These are phyloP conservation scores for Amyelois transitella DNA, from an alignment of 1,140 invertebrate genomes.

Conservation along the genomic window DNA sequence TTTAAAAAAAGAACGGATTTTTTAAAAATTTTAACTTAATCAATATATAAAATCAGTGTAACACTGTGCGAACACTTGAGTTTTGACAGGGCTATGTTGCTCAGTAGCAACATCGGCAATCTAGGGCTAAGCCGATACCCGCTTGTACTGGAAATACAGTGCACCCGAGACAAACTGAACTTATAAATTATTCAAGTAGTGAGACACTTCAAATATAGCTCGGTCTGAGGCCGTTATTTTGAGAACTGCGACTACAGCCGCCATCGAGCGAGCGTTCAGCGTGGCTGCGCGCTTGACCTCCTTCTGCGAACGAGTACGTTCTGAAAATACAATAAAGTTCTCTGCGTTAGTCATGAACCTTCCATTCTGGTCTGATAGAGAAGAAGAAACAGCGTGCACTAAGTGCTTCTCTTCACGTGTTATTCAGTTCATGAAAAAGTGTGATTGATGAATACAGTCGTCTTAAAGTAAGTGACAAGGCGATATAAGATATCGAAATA, in stretches of 20 bases:
- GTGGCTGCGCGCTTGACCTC: constrained; percentile 24
- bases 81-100: background rate
- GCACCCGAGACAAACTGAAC: constrained; percentile 48
- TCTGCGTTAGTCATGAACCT: too few relatives aligned
- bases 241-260: constrained; percentile 40
- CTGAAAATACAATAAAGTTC: constrained; percentile 7
- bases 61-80: too few relatives aligned
- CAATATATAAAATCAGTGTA: too few relatives aligned
- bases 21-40: too few relatives aligned
- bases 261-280: constrained; percentile 11
- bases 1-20: too few relatives aligned
- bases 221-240: constrained; percentile 59
- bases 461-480: too few relatives aligned
- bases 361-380: too few relatives aligned
- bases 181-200: constrained; percentile 70
- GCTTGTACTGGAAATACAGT: constrained; percentile 54
- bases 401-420: too few relatives aligned
- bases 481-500: too few relatives aligned
- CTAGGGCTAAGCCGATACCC: constrained; percentile 43
- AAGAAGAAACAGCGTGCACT: too few relatives aligned
- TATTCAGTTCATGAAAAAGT: too few relatives aligned
- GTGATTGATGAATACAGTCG: too few relatives aligned
- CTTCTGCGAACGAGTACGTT: constrained; percentile 16
- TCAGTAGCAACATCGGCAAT: constrained; percentile 25
- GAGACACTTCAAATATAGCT: constrained; percentile 68